Percentiles rank a stretch among this genome's conserved stretches.
These are phyloP conservation scores for Lutraria rhynchaena DNA, from an alignment of 1,140 invertebrate genomes.

Conservation along the genomic window DNA sequence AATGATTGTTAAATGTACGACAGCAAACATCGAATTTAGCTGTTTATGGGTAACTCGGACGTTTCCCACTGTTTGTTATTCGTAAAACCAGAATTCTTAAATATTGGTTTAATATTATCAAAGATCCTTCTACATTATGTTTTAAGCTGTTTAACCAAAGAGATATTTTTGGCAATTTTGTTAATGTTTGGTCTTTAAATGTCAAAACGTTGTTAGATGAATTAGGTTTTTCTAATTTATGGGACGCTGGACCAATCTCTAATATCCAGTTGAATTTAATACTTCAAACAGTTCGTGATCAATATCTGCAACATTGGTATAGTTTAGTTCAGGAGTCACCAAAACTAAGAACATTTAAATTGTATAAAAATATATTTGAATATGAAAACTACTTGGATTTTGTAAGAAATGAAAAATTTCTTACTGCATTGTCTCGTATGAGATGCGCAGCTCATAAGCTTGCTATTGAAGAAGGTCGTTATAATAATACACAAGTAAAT, in stretches of 20 bases:
- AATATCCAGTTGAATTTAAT: background rate
- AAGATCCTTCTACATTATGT: background rate
- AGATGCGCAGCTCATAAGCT: constrained; percentile 1
- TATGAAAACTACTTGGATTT: constrained; percentile 2
- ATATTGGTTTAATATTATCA: constrained; percentile 3
- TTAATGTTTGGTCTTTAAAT: background rate
- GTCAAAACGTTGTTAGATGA: constrained; percentile 2
- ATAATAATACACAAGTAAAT: background rate
- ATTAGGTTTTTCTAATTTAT: background rate
- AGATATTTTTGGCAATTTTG: background rate
- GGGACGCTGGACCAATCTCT: background rate
- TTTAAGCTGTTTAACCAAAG: constrained; percentile 1
- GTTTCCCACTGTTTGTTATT: background rate
- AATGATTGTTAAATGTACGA: constrained; percentile 8
- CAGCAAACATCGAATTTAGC: background rate
- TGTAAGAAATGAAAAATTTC: background rate
- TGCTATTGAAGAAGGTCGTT: constrained; percentile 16
- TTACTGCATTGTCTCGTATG: background rate
- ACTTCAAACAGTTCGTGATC: background rate
- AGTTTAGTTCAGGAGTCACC: background rate
- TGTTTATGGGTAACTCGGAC: constrained; percentile 22
- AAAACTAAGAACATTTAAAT: background rate
- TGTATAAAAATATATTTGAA: background rate
- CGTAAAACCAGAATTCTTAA: constrained; percentile 6
- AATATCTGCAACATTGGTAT: constrained; percentile 7